These are phyloP conservation scores for Mimas tiliae DNA, from an alignment of 2,888 invertebrate genomes.

Conservation along the genomic window DNA sequence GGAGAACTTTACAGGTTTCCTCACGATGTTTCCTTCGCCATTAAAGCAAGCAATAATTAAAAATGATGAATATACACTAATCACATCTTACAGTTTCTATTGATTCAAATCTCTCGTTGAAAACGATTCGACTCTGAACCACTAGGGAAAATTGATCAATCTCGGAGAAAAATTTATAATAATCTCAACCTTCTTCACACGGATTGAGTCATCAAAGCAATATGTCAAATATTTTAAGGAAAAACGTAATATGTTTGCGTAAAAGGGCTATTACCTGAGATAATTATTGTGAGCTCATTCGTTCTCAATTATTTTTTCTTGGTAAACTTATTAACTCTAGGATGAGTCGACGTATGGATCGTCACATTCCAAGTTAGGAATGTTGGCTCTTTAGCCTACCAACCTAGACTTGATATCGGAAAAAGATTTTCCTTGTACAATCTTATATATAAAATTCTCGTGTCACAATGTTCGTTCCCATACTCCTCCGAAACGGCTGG, in stretches of 20 bases:
- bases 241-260: slow-evolving; percentile 35
- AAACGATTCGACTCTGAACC: too few relatives aligned
- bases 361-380: slow-evolving; percentile 31
- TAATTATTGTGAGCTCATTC: slow-evolving; percentile 60
- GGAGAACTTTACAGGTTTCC: too few relatives aligned
- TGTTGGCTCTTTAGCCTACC: slow-evolving; percentile 18
- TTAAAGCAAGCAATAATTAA: too few relatives aligned
- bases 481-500: too few relatives aligned
- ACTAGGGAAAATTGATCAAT: too few relatives aligned
- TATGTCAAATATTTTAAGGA: slow-evolving; percentile 34
- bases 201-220: not conserved
- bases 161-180: not conserved
- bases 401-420: not conserved
- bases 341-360: slow-evolving; percentile 27
- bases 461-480: too few relatives aligned
- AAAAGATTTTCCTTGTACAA: not conserved
- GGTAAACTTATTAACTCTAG: slow-evolving; percentile 38
- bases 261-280: slow-evolving; percentile 47
- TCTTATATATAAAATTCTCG: too few relatives aligned
- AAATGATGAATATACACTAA: too few relatives aligned
- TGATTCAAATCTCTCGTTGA: too few relatives aligned
- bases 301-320: slow-evolving; percentile 49
- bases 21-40: too few relatives aligned
- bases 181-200: not conserved
- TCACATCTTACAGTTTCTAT: too few relatives aligned